Base-by-base conservation (phyloP, 2,888 invertebrate species). In the Chrysolina haemoptera region DNA sequence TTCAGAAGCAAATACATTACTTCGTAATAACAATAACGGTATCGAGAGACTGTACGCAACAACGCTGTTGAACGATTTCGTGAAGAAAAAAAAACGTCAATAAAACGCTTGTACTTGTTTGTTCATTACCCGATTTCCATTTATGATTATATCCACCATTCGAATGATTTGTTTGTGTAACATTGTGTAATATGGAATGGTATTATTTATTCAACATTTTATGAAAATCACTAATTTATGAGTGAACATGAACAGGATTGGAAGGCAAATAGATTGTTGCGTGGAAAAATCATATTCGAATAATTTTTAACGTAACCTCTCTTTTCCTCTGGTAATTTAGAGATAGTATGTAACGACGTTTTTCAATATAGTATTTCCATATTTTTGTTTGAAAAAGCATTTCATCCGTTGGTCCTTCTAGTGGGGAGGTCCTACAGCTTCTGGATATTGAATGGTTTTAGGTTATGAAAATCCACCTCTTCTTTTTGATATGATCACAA, bases 81-180 rank as follows among this genome's bases (percentile, higher is more conserved):
- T 48, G 48, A 16, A 16, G 9, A 16, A 48, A 48, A 48, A 9
- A 48, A n/a, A n/a, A n/a, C 48, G 3, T 48, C 16, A 16, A 48
- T 16, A 48, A 3, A 48, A 48, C 11, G 8, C 5, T 48, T n/a
- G 9, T 35, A 4, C 48, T 16, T 10, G 48, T 48, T 48, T 35
- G 35, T 53, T 53, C 53, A 53, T 53, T 5, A 20, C 16, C 53
- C 20, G 53, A 53, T 53, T 53, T 53, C 20, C 53, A 53, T 20
- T 53, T 20, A 18, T 53, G 53, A 53, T 53, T 22, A 53, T 53
- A 10, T 53, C 11, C 20, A 53, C 18, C 12, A 53, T 53, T 53
- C 20, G 20, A 20, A 53, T 18, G 4, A 53, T 53, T 16, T 18
- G 16, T 53, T 53, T 20, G 11, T 20, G 11, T 10, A 48, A 48